These are phyloP conservation scores for Thereva unica DNA, from an alignment of 2,888 invertebrate genomes.

Conservation along the genomic window DNA sequence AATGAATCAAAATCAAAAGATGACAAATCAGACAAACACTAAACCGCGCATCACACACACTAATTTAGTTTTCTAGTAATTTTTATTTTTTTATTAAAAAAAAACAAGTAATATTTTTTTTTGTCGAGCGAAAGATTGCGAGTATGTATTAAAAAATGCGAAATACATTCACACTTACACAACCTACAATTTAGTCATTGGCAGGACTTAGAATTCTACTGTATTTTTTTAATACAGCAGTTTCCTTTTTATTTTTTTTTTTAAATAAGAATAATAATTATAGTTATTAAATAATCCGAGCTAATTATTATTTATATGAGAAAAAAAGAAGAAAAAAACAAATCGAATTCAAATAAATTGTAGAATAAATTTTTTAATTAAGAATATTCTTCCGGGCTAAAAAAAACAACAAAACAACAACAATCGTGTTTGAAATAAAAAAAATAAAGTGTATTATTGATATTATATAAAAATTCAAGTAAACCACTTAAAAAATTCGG, in stretches of 20 bases:
- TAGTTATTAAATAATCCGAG: too few species aligned
- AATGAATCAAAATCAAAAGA: constrained; percentile 33
- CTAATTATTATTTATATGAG: constrained; percentile 20
- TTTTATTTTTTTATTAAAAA: constrained; percentile 27
- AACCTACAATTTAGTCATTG: constrained; percentile 32
- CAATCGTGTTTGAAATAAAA: too few species aligned
- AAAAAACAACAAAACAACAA: too few species aligned
- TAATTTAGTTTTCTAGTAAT: constrained; percentile 24
- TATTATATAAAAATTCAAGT: too few species aligned
- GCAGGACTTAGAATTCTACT: constrained; percentile 28
- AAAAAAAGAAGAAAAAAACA: constrained; percentile 23
- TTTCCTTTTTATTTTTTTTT: constrained; percentile 28
- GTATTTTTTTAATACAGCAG: constrained; percentile 29
- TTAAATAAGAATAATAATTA: constrained; percentile 18
- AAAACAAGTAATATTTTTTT: too few species aligned
- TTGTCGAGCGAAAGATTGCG: too few species aligned
- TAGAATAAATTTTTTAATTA: too few species aligned
- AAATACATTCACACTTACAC: constrained; percentile 10
- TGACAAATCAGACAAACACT: constrained; percentile 36
- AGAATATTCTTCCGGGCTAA: too few species aligned
- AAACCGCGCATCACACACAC: constrained; percentile 41
- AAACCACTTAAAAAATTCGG: too few species aligned
- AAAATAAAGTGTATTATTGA: too few species aligned
- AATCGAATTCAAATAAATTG: constrained; percentile 2
- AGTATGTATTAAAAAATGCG: too few species aligned